These are phyloP conservation scores for Herpailurus yagouaroundi DNA, from an alignment of 2,113 vertebrate genomes.

Conservation along the genomic window DNA sequence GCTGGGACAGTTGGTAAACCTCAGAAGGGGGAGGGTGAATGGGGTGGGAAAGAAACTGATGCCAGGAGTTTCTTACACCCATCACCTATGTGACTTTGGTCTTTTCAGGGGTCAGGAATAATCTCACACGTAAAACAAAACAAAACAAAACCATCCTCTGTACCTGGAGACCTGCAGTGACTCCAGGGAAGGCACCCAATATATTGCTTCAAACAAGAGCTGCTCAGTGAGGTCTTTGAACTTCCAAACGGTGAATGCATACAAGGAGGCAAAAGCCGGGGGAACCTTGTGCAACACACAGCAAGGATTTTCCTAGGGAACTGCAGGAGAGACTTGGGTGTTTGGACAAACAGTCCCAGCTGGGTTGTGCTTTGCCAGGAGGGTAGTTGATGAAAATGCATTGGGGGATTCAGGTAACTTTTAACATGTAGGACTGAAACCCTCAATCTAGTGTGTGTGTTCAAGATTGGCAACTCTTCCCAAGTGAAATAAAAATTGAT, in stretches of 20 bases:
- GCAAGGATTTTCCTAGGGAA: neutral
- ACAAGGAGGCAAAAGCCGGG: neutral
- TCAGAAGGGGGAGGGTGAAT: neutral
- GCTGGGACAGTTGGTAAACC: neutral
- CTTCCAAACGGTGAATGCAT: neutral
- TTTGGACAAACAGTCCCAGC: neutral
- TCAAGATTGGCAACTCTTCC: neutral
- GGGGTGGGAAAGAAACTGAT: neutral
- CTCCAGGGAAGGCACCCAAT: neutral
- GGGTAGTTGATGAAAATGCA: neutral
- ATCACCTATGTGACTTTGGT: neutral
- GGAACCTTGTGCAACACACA: neutral
- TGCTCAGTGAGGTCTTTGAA: neutral
- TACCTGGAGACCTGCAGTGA: neutral
- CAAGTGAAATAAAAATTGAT: conserved; percentile 11
- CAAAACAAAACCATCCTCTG: neutral
- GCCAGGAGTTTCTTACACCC: neutral
- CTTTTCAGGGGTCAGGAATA: neutral
- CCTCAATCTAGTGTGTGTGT: conserved; percentile 6
- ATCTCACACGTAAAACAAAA: neutral
- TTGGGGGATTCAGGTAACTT: neutral
- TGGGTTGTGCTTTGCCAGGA: neutral
- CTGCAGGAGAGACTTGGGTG: neutral
- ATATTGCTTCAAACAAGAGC: neutral
- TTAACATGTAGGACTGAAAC: conserved; percentile 44